Conservation (phyloP, 2,113 vertebrate genomes). For the Mus pahari region DNA sequence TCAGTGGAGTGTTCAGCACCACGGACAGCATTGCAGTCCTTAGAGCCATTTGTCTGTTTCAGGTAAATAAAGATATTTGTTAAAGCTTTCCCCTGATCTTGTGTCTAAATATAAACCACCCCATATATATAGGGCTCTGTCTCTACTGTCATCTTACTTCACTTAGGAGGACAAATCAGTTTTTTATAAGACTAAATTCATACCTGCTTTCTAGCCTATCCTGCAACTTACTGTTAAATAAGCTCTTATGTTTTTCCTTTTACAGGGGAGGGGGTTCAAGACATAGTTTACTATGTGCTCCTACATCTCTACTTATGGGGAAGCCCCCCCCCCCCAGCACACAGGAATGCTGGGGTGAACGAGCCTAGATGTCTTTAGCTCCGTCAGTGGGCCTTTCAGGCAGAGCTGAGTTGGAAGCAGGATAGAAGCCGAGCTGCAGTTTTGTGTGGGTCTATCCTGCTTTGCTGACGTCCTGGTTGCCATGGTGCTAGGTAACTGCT, state of each 20-base stretch:
- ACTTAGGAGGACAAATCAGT: conserved; percentile 29
- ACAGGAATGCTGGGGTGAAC: not conserved
- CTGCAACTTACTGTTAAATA: not conserved
- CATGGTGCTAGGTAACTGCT: conserved; percentile 85
- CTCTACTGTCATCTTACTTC: conserved; percentile 12
- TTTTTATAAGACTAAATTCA: conserved; percentile 38
- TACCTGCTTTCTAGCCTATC: not conserved
- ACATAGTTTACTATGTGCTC: not conserved
- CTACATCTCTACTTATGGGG: not conserved
- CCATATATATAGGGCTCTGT: conserved; percentile 1
- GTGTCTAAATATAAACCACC: not conserved
- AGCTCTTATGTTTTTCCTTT: not conserved
- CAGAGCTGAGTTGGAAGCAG: conserved; percentile 35
- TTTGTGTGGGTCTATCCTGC: conserved; percentile 68
- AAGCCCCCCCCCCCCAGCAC: not conserved
- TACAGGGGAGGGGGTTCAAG: not conserved
- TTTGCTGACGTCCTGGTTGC: conserved; percentile 86
- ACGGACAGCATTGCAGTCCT: conserved; percentile 78
- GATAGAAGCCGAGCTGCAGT: conserved; percentile 18
- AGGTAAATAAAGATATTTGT: conserved; percentile 64
- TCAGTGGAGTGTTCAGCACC: conserved; percentile 79
- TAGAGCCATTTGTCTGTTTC: conserved; percentile 37
- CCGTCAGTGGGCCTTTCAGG: conserved; percentile 26
- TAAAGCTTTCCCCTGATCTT: not conserved
- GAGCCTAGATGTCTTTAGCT: not conserved